These are phyloP conservation scores for Sceloporus tristichus DNA, from an alignment of 2,113 vertebrate species.

Conservation along the genomic window DNA sequence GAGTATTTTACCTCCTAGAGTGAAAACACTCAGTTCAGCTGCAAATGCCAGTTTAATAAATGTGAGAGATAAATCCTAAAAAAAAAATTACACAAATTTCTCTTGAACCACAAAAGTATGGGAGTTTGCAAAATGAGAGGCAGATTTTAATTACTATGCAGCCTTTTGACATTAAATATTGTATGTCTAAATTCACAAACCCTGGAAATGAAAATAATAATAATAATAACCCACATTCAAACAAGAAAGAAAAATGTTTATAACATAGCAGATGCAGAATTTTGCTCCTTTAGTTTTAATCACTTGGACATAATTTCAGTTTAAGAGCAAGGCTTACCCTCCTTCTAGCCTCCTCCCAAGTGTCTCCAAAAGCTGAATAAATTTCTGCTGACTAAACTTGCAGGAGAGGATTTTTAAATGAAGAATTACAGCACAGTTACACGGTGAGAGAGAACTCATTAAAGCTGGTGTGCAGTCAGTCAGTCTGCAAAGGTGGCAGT, in stretches of 20 bases:
- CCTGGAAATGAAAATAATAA: constrained; percentile 17
- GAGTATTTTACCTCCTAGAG: constrained; percentile 28
- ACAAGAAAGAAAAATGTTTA: background rate
- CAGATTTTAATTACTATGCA: constrained; percentile 50
- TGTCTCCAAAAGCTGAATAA: constrained; percentile 54
- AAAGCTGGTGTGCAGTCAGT: constrained; percentile 20
- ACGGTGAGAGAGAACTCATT: constrained; percentile 59
- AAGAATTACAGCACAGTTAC: constrained; percentile 49
- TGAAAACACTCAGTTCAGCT: constrained; percentile 23
- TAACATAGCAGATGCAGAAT: constrained; percentile 43
- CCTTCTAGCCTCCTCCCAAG: constrained; percentile 58
- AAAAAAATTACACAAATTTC: background rate
- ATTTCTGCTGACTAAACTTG: constrained; percentile 53
- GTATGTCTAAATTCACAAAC: constrained; percentile 31
- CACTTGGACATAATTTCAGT: constrained; percentile 56
- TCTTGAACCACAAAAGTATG: background rate
- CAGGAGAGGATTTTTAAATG: constrained; percentile 50
- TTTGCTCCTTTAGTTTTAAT: constrained; percentile 59
- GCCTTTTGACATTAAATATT: constrained; percentile 60
- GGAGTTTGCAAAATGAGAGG: constrained; percentile 20
- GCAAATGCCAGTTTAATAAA: background rate
- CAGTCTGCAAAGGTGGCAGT: constrained; percentile 43
- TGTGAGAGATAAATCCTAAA: constrained; percentile 14
- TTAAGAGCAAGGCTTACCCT: constrained; percentile 54
- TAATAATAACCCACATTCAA: background rate